Evolutionary conservation across 1,140 invertebrate species (phyloP).

Genomic region (Euwallacea fornicatus): DNA sequence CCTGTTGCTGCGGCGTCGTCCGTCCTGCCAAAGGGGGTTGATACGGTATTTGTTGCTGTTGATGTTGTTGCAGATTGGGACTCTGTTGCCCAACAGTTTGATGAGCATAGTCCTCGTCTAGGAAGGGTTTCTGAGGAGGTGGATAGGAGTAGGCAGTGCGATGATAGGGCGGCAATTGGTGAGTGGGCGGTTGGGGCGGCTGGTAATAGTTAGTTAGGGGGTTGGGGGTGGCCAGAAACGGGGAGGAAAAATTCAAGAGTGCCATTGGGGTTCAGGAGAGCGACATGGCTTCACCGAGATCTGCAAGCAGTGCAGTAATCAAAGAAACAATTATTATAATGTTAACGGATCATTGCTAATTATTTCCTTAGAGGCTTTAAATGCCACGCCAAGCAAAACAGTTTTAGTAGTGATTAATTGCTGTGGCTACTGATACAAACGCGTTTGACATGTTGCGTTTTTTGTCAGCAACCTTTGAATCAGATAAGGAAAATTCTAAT

Average conservation of each 20-base stretch:
- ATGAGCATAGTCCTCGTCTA: conserved; percentile 44
- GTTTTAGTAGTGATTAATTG: neutral
- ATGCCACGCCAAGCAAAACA: neutral
- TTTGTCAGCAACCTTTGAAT: neutral
- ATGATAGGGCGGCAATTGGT: conserved; percentile 30
- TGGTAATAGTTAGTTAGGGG: conserved; percentile 41
- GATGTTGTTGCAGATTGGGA: conserved; percentile 2
- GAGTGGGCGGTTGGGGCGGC: conserved; percentile 38
- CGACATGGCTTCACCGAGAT: too few species aligned
- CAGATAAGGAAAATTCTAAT: conserved; percentile 9
- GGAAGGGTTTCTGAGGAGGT: conserved; percentile 48
- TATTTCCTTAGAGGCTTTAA: too few species aligned
- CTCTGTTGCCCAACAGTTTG: neutral
- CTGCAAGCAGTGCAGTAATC: too few species aligned
- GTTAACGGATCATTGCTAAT: too few species aligned
- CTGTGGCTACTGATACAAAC: neutral
- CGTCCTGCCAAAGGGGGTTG: conserved; percentile 11
- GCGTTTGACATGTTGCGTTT: neutral
- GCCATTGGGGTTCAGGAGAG: conserved; percentile 36
- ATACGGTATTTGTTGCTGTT: conserved; percentile 20
- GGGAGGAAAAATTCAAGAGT: conserved; percentile 43
- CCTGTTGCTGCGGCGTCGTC: conserved; percentile 13
- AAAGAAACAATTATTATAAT: too few species aligned
- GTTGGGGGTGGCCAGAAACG: conserved; percentile 45
- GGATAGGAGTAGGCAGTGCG: conserved; percentile 49